Evolutionary conservation across 2,888 invertebrate genomes (phyloP).

Genomic region (Caenorhabditis sp.): DNA sequence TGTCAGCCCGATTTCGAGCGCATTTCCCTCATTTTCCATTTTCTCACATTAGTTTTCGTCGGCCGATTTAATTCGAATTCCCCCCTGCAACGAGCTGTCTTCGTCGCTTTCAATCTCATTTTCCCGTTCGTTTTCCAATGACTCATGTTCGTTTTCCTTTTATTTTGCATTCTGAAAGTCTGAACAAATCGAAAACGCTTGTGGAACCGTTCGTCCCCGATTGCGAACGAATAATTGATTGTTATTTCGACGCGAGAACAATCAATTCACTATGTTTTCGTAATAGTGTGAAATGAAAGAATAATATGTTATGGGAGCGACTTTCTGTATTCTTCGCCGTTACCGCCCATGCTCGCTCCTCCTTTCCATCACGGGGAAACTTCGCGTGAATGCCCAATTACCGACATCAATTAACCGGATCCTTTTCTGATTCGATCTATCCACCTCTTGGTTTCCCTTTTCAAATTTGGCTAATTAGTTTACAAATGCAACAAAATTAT

Average conservation of each 20-base stretch:
- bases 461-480: no score
- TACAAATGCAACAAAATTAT: no score
- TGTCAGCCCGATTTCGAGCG: no score
- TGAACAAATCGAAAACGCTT: not conserved
- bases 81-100: not conserved
- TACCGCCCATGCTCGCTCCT: not conserved
- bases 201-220: not conserved
- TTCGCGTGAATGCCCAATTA: conserved; percentile 14
- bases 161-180: no score
- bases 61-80: conserved; percentile 1
- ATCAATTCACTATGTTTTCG: no score
- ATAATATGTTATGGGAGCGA: no score
- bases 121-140: not conserved
- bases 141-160: no score
- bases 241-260: not conserved
- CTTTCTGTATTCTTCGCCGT: not conserved
- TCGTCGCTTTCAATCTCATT: not conserved
- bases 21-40: no score
- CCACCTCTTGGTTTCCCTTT: no score
- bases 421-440: not conserved
- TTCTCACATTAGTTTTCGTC: not conserved
- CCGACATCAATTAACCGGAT: conserved; percentile 4
- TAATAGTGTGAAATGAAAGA: no score
- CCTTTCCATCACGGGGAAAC: not conserved
- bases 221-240: not conserved